These are phyloP conservation scores for Polia nebulosa DNA, from an alignment of 2,888 invertebrate species.

Conservation along the genomic window DNA sequence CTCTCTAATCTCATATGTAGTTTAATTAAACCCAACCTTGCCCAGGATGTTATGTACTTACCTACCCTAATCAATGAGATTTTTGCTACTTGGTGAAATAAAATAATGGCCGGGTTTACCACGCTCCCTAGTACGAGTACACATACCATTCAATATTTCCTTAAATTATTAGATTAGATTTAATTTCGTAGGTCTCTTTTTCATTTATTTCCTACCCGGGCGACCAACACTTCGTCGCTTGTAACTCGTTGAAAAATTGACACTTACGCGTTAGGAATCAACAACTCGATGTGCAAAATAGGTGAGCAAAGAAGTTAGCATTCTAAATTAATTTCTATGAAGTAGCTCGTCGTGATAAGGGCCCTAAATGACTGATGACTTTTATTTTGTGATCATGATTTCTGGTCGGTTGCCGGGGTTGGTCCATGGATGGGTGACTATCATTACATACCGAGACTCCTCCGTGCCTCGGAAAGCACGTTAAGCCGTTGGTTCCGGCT, in stretches of 20 bases:
- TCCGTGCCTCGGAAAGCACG: no score
- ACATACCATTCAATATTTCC: neutral
- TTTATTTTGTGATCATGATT: neutral
- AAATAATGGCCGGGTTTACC: neutral
- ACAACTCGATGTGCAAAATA: neutral
- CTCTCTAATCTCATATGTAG: neutral
- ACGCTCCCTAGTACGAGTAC: neutral
- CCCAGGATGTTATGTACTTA: neutral
- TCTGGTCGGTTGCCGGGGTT: no score
- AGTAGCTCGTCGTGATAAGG: neutral
- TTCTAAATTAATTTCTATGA: neutral
- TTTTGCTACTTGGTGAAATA: neutral
- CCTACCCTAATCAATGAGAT: neutral
- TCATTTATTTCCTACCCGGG: neutral
- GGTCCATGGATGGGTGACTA: no score
- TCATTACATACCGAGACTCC: no score
- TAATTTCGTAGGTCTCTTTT: neutral
- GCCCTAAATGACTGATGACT: neutral
- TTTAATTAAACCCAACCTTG: neutral
- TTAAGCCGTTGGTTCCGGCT: no score
- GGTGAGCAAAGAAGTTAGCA: neutral
- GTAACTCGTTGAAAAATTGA: neutral
- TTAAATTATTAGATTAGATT: neutral
- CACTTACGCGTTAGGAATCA: slow-evolving; percentile 4
- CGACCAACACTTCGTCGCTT: neutral